These are phyloP conservation scores for Formica aserva DNA, from an alignment of 2,888 invertebrate genomes.

Conservation along the genomic window DNA sequence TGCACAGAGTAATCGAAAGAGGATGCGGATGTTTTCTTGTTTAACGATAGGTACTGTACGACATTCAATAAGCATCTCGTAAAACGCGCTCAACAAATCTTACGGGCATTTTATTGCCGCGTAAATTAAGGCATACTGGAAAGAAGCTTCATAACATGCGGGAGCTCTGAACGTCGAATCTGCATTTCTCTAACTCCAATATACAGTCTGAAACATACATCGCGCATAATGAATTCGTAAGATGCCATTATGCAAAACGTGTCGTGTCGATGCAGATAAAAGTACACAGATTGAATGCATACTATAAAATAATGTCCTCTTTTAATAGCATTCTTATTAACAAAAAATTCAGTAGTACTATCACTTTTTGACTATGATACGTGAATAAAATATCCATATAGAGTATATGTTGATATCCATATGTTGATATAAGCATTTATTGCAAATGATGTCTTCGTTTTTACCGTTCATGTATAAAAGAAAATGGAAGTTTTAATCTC, in stretches of 20 bases:
- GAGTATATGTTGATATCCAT: background rate
- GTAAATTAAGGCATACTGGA: slow-evolving; percentile 46
- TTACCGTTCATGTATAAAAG: background rate
- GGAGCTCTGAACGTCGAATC: slow-evolving; percentile 37
- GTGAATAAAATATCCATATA: background rate
- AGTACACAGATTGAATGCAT: background rate
- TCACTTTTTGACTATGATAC: background rate
- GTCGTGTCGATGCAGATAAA: slow-evolving; percentile 10
- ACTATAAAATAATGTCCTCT: slow-evolving; percentile 1
- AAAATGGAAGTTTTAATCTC: background rate
- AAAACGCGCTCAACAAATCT: slow-evolving; percentile 48
- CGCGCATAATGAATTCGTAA: slow-evolving; percentile 32
- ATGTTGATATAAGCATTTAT: background rate
- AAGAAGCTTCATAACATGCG: slow-evolving; percentile 34
- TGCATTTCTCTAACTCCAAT: slow-evolving; percentile 29
- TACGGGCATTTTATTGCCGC: slow-evolving; percentile 31
- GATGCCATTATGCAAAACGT: slow-evolving; percentile 19
- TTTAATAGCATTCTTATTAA: slow-evolving; percentile 1
- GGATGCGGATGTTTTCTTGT: slow-evolving; percentile 29
- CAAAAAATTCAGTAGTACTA: background rate
- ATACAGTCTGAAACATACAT: background rate
- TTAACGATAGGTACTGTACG: slow-evolving; percentile 30
- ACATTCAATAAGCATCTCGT: slow-evolving; percentile 51
- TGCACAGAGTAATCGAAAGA: background rate
- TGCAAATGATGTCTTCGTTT: background rate